Evolutionary conservation across 2,888 invertebrate genomes (phyloP), one percentile per base, ranked within the genome.

Genomic region (Cheilosia soror): DNA sequence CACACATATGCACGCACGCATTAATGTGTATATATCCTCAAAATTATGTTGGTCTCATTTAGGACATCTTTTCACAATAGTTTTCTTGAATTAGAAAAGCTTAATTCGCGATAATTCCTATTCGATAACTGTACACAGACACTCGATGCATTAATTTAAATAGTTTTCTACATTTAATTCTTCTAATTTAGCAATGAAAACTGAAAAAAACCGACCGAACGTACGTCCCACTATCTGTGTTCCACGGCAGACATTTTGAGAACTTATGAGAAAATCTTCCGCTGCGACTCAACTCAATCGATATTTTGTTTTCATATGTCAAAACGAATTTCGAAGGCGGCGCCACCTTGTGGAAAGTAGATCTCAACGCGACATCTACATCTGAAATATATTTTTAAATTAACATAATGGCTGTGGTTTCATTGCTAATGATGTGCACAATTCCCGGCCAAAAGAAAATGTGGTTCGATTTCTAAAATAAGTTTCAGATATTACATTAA

Each of bases 221-320:
- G 47, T 44, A 72, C 71, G 55, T 58, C 44, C 25, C 27, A 81
- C 81, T 69, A 81, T 31, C 68, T 77, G 51, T 65, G 66, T 51
- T 55, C 47, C 63, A 77, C 66, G 82, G 85, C 82, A 77, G 85
- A 86, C 85, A 86, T 86, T 86, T 86, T 86, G 72, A 77, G 68
- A 77, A 82, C 81, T 80, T 82, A 77, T 77, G 85, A 77, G 77
- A 69, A 86, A 75, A 86, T 68, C 55, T 77, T 86, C 58, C 58
- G 27, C 55, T 33, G 42, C 66, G 60, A 80, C 62, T 71, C 44
- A 80, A 58, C 60, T 51, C 37, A 85, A 85, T 85, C 85, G 85
- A 85, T 85, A 84, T 80, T 66, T 85, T 85, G 66, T 72, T 80
- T 71, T 79, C 65, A 58, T 65, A 31, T 72, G 85, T 85, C 81